These are phyloP conservation scores for Leucoptera coffeella DNA, from an alignment of 2,888 invertebrate genomes.

Conservation along the genomic window DNA sequence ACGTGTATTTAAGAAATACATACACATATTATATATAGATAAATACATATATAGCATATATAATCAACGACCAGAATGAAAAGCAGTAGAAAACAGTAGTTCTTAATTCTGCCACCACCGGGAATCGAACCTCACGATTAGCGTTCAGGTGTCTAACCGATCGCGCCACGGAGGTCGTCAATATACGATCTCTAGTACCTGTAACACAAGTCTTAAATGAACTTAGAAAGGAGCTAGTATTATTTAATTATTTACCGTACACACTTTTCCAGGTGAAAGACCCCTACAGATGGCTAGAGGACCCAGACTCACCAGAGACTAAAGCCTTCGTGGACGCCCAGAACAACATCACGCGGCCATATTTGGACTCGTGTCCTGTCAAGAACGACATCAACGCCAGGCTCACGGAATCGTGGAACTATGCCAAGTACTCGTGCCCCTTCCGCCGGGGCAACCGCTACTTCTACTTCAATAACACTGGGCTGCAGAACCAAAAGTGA, in stretches of 20 bases:
- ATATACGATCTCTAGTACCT: no score
- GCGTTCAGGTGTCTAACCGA: no score
- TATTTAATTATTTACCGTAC: not conserved
- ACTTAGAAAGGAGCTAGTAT: not conserved
- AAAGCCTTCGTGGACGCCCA: conserved; percentile 84
- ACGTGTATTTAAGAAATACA: no score
- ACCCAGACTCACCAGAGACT: conserved; percentile 89
- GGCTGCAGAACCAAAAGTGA: conserved; percentile 94
- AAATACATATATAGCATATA: no score
- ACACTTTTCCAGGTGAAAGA: conserved; percentile 61
- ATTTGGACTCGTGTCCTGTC: conserved; percentile 68
- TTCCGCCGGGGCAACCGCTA: conserved; percentile 76
- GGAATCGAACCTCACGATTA: no score
- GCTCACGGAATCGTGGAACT: conserved; percentile 90
- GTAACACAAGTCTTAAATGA: not conserved
- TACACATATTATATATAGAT: no score
- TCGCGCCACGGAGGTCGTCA: no score
- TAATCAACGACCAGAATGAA: no score
- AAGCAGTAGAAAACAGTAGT: no score
- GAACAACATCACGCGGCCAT: conserved; percentile 83
- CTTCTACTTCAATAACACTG: conserved; percentile 89
- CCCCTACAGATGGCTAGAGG: conserved; percentile 95
- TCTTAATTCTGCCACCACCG: no score
- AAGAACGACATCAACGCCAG: conserved; percentile 69
- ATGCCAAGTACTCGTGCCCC: conserved; percentile 91